Conservation (phyloP, 2,888 invertebrate species). For the Oscheius onirici region DNA sequence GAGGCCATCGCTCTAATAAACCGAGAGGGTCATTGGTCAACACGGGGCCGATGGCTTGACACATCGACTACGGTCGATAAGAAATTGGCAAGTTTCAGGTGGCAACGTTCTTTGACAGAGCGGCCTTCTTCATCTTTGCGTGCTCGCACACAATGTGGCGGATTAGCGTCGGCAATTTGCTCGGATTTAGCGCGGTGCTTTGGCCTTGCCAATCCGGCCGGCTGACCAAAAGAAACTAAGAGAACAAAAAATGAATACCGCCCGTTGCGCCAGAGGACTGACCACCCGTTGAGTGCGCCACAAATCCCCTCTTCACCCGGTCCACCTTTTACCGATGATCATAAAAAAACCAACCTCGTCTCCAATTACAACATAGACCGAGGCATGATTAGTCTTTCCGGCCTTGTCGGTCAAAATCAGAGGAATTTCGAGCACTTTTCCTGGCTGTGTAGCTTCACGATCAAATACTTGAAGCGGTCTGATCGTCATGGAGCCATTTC, state of each 20-base stretch:
- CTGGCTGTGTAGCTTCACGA: conserved; percentile 63
- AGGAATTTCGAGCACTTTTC: conserved; percentile 85
- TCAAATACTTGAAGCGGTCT: conserved; percentile 79
- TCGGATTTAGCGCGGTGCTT: conserved; percentile 10
- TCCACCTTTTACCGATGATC: not conserved
- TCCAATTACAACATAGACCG: conserved; percentile 85
- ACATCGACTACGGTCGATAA: too few species aligned
- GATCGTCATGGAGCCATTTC: conserved; percentile 97
- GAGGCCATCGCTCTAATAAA: not conserved
- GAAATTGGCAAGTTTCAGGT: not conserved
- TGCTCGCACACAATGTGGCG: conserved; percentile 18
- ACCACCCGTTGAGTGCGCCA: not conserved
- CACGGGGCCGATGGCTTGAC: too few species aligned
- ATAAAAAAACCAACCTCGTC: conserved; percentile 78
- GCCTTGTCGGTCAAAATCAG: conserved; percentile 97
- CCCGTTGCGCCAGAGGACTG: not conserved
- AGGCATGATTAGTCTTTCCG: conserved; percentile 74
- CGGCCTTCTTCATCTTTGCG: not conserved
- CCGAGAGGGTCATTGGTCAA: not conserved
- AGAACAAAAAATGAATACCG: conserved; percentile 1
- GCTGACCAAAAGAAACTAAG: not conserved
- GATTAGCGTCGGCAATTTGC: conserved; percentile 42
- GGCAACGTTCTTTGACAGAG: not conserved
- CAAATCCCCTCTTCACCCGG: not conserved
- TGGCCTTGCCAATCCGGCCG: not conserved